phyloP scores from a whole-genome alignment of 2,888 invertebrate genomes.

The Rhyacophila evoluta region DNA sequence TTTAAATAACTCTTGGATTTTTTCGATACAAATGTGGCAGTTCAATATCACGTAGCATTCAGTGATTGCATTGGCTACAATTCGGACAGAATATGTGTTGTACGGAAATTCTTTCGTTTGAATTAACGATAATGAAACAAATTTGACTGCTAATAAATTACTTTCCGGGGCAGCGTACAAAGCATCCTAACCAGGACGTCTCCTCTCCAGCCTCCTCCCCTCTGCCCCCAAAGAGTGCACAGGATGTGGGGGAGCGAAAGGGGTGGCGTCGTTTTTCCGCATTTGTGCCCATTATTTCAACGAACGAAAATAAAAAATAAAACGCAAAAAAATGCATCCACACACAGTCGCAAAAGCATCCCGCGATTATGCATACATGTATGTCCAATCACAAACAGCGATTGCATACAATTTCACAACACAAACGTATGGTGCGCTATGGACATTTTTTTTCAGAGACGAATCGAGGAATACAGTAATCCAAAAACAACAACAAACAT shows the following conservation, averaged over 20 bases:
- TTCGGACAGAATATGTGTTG: neutral
- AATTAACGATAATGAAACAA: constrained; percentile 24
- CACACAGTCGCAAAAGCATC: constrained; percentile 45
- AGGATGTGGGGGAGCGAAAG: constrained; percentile 23
- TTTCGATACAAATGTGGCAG: too few species aligned
- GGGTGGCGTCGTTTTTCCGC: constrained; percentile 53
- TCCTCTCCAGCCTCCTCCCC: neutral
- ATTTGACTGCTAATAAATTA: constrained; percentile 21
- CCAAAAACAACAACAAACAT: too few species aligned
- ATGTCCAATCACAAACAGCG: constrained; percentile 24
- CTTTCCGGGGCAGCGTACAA: constrained; percentile 19
- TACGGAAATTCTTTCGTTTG: neutral
- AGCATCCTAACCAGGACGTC: constrained; percentile 24
- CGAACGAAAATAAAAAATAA: constrained; percentile 52
- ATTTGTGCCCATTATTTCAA: constrained; percentile 55
- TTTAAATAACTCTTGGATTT: too few species aligned
- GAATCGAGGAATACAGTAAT: neutral
- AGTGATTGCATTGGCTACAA: neutral
- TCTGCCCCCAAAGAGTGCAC: neutral
- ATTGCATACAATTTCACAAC: constrained; percentile 14
- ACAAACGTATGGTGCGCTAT: neutral
- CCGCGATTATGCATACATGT: constrained; percentile 15
- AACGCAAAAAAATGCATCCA: constrained; percentile 50
- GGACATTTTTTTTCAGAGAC: neutral
- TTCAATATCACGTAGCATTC: too few species aligned